Evolutionary conservation across 1,140 invertebrate genomes (phyloP), one percentile per base, ranked within the genome.

Genomic region (Diuraphis noxia): DNA sequence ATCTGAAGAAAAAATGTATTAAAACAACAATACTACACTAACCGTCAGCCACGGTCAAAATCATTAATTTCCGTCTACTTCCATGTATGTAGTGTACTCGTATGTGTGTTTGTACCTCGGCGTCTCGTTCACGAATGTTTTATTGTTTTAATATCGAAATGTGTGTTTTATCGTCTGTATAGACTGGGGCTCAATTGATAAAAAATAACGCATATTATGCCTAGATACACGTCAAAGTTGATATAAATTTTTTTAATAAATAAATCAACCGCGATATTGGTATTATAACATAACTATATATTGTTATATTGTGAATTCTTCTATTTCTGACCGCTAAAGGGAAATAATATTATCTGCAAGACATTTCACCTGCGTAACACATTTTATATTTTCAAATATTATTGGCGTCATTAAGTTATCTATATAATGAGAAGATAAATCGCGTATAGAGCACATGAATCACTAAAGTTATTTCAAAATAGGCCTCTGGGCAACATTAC

Each of bases 391-490:
- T 82, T 82, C 4, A 40, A 40, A 82, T 82, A 82, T 82, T 38
- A 81, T 81, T 38, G 30, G 38, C 34, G 9, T 36, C 21, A 36
- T 36, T 79, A n/a, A 8, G 0, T 79, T 82, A 82, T 82, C 79
- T 25, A 25, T n/a, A n/a, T n/a, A n/a, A n/a, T 7, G 19, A 40
- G 79, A 82, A 82, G 79, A 38, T 84, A 41, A 81, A 41, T 84
- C 40, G 81, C 40, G 40, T 84, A 84, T n/a, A n/a, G 40, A 85
- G n/a, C 8, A 9, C 23, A 23, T 85, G 41, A 49, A 85, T 85
- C 84, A 49, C n/a, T 85, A 23, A 21, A 46, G 84, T 46, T 85
- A 85, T 85, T 85, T 85, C n/a, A 85, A 85, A 85, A 85, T 85
- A 85, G 43, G 43, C 43, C 82, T 49, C 30, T 23, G 43, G 41